Evolutionary conservation across 2,113 vertebrate species (phyloP), one percentile per base, ranked within the genome.

Genomic region (Brienomyrus longianalis): DNA sequence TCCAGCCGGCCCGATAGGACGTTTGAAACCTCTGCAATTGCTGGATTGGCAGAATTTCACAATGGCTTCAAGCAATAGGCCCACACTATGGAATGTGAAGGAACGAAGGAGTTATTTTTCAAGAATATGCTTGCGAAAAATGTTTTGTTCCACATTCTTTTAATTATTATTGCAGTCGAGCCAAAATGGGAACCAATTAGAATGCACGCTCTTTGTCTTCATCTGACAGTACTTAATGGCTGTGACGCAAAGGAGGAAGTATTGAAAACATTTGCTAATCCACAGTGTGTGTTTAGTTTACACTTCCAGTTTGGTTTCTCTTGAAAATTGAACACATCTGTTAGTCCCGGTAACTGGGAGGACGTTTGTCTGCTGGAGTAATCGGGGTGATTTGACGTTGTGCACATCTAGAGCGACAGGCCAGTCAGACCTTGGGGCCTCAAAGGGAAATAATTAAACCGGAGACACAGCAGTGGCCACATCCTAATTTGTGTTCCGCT

Each of bases 381-480:
- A 86, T 91, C 59, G 50, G 88, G 90, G 89, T 83, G 85, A 83
- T 93, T 92, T 84, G 89, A 88, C 84, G 70, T 89, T 56, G 35
- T 85, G 83, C 80, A 88, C 91, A 90, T 74, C 88, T 77, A 70
- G 86, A 90, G 45, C 23, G 86, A 85, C 88, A 83, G 89, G 84
- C 17, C 70, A 88, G 13, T 39, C 47, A 15, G 59, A 87, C 93
- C 93, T 95, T 0, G 59, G 90, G 93, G 94, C 93, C 92, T 92
- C 90, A 92, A 92, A 95, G 95, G 95, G 95, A 96, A 96, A 93
- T 92, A 88, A 95, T 96, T 95, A 95, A 93, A 91, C 87, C 5
- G 87, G 85, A 92, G 92, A 66, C 74, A 8, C 35, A 91, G 87
- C 91, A 93, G 93, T 92, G 91, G 92, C 94, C 92, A 92, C 89